Percentiles rank a stretch among this genome's conserved stretches.
These are phyloP conservation scores for Eretmocerus hayati DNA, from an alignment of 2,888 invertebrate species.

Conservation along the genomic window DNA sequence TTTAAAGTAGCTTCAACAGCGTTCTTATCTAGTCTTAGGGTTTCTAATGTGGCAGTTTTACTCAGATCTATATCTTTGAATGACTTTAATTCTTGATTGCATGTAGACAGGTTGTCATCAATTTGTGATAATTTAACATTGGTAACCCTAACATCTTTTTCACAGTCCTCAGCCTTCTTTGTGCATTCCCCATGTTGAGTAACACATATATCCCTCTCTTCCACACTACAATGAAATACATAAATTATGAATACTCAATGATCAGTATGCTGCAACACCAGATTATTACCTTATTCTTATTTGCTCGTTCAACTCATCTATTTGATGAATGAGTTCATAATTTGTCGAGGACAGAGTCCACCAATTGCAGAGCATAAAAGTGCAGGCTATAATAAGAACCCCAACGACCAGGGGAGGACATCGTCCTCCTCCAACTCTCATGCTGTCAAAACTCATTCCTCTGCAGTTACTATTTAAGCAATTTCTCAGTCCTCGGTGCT, in stretches of 20 bases:
- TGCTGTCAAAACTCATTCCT: constrained; percentile 33
- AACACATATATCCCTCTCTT: constrained; percentile 42
- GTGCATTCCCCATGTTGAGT: constrained; percentile 30
- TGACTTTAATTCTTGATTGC: constrained; percentile 39
- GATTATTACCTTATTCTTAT: constrained; percentile 40
- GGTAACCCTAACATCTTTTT: constrained; percentile 33
- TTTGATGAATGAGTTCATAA: constrained; percentile 38
- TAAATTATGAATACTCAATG: constrained; percentile 1
- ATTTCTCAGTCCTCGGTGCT: too few species aligned
- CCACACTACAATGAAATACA: constrained; percentile 35
- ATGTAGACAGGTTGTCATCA: constrained; percentile 34
- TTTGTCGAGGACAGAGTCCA: constrained; percentile 43
- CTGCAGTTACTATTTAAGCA: too few species aligned
- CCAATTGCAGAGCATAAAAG: constrained; percentile 43
- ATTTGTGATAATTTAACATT: constrained; percentile 37
- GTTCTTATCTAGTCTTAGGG: constrained; percentile 36
- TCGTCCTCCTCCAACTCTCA: constrained; percentile 44
- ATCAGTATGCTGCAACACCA: background rate
- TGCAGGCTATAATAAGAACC: constrained; percentile 37
- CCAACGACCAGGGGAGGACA: constrained; percentile 44
- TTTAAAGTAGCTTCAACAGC: constrained; percentile 23
- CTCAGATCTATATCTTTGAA: constrained; percentile 34
- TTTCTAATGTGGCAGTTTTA: constrained; percentile 34
- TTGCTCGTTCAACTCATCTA: constrained; percentile 42
- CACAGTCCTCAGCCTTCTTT: constrained; percentile 26